Percentiles rank a stretch among this genome's conserved stretches.
These are phyloP conservation scores for Hoplostethus atlanticus DNA, from an alignment of 2,797 vertebrate genomes.

Conservation along the genomic window DNA sequence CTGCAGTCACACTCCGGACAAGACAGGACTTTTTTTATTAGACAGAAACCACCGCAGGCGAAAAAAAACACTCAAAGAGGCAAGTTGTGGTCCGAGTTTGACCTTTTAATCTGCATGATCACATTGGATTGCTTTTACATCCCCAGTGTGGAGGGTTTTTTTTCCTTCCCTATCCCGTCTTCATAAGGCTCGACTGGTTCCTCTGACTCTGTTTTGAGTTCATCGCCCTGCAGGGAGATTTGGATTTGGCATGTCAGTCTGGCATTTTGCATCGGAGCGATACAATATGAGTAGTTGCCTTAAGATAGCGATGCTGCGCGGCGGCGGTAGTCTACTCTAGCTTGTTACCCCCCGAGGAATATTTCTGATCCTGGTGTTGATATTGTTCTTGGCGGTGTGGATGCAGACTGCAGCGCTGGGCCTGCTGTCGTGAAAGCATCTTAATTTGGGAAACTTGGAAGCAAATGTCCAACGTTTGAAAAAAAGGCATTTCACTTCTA, in stretches of 20 bases:
- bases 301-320: slow-evolving; percentile 22
- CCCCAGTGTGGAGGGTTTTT: slow-evolving; percentile 23
- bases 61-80: slow-evolving; percentile 72
- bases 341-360: background rate
- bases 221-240: slow-evolving; percentile 48
- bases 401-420: background rate
- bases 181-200: slow-evolving; percentile 14
- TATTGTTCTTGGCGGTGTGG: background rate
- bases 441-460: background rate
- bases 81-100: slow-evolving; percentile 74
- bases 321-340: slow-evolving; percentile 6
- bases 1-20: slow-evolving; percentile 66
- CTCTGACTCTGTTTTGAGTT: slow-evolving; percentile 57
- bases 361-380: background rate
- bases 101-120: slow-evolving; percentile 74
- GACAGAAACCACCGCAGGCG: slow-evolving; percentile 56
- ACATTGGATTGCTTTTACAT: slow-evolving; percentile 39
- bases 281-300: slow-evolving; percentile 22
- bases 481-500: background rate
- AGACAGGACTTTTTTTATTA: slow-evolving; percentile 65
- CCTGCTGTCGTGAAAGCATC: background rate
- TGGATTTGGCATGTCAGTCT: slow-evolving; percentile 58
- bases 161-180: slow-evolving; percentile 14
- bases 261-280: slow-evolving; percentile 54
- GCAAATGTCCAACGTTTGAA: background rate